phyloP scores from a whole-genome alignment of 2,888 invertebrate species.

The Deroplatys truncata region DNA sequence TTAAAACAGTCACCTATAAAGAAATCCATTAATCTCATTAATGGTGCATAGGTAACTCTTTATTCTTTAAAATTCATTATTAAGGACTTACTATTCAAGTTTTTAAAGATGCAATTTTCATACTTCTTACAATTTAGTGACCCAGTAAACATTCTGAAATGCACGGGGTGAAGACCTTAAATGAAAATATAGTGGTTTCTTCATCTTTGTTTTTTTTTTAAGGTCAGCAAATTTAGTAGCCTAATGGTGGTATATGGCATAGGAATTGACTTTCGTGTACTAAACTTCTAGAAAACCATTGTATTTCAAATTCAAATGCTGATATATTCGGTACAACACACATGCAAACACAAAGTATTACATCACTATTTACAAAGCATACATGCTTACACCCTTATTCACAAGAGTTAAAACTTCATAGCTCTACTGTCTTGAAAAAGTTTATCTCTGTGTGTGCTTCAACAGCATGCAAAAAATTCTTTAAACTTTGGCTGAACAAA shows the following conservation, averaged over 20 bases:
- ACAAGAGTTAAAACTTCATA: not conserved
- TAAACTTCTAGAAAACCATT: not conserved
- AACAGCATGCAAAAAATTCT: not conserved
- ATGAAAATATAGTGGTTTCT: no score
- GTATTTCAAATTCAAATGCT: slow-evolving; percentile 3
- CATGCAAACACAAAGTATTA: slow-evolving; percentile 12
- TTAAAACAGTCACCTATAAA: no score
- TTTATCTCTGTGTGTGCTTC: not conserved
- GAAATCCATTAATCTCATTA: no score
- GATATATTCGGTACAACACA: slow-evolving; percentile 29
- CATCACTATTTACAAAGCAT: not conserved
- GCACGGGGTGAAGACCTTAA: no score
- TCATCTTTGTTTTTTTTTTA: no score
- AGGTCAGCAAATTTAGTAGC: not conserved
- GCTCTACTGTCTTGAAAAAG: not conserved
- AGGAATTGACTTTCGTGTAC: slow-evolving; percentile 1
- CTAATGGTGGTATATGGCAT: not conserved
- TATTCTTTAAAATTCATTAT: no score
- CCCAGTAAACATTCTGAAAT: no score
- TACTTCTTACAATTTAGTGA: no score
- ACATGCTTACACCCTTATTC: not conserved
- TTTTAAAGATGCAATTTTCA: no score
- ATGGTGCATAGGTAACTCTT: no score
- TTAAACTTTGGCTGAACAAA: not conserved
- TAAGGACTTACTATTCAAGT: no score